Conservation (phyloP, 2,888 invertebrate species). For the Glomeris marginata region DNA sequence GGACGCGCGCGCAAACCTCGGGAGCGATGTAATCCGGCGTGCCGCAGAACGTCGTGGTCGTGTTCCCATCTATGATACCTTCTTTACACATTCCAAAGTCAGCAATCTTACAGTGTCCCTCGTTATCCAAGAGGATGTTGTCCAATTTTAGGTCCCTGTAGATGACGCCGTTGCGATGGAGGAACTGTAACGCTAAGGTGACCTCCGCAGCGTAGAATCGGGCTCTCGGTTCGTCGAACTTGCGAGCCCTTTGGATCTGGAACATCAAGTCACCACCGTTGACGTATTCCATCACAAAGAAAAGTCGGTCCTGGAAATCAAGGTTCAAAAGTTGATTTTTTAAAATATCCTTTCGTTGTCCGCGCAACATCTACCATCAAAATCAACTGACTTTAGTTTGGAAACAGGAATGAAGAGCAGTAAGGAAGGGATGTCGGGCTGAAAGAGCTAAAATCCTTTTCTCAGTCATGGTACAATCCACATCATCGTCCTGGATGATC, state of each 20-base stretch:
- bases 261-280: slow-evolving; percentile 98
- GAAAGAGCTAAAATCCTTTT: slow-evolving; percentile 90
- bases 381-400: slow-evolving; percentile 56
- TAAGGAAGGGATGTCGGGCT: slow-evolving; percentile 96
- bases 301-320: slow-evolving; percentile 57
- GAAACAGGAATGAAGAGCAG: slow-evolving; percentile 92
- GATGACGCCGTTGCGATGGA: slow-evolving; percentile 92
- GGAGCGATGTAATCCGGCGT: slow-evolving; percentile 99
- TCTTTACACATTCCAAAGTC: slow-evolving; percentile 99
- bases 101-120: slow-evolving; percentile 86
- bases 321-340: neutral
- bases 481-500: slow-evolving; percentile 97
- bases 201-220: slow-evolving; percentile 98
- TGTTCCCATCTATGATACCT: slow-evolving; percentile 70
- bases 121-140: slow-evolving; percentile 91
- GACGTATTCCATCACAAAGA: slow-evolving; percentile 99
- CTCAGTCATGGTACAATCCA: slow-evolving; percentile 98
- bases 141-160: slow-evolving; percentile 95
- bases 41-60: slow-evolving; percentile 97
- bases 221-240: slow-evolving; percentile 89
- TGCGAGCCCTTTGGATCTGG: slow-evolving; percentile 95
- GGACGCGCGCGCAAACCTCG: slow-evolving; percentile 44
- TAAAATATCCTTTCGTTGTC: too few relatives aligned
- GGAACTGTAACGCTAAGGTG: slow-evolving; percentile 89
- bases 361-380: too few relatives aligned